Evolutionary conservation across 35 echinoderm and acorn worm genomes (phyloP).

Genomic region (Chiridota heheva): DNA sequence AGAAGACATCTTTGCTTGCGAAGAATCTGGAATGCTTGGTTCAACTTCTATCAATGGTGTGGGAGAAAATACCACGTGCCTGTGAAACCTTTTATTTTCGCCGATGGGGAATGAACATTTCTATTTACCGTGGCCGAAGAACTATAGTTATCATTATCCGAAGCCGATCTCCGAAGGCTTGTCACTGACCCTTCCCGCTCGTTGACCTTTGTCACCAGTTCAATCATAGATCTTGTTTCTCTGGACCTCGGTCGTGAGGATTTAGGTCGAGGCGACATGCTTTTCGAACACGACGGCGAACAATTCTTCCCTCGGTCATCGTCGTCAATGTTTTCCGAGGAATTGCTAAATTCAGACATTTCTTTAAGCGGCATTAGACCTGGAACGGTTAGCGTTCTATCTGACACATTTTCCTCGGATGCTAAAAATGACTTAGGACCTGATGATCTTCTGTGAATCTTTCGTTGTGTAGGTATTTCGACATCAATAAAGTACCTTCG

Average conservation of each 20-base stretch:
- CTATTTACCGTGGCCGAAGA: not conserved
- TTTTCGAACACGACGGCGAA: not conserved
- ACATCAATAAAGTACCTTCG: not conserved
- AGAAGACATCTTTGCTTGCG: not conserved
- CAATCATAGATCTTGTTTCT: conserved; percentile 17
- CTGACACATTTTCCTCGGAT: not conserved
- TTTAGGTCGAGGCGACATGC: not conserved
- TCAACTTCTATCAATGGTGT: not conserved
- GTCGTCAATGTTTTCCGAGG: not conserved
- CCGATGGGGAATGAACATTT: not conserved
- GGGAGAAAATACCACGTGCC: conserved; percentile 7
- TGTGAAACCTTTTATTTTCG: not conserved
- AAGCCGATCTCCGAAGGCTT: conserved; percentile 1
- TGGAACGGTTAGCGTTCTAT: not conserved
- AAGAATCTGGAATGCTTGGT: not conserved
- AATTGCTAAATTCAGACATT: conserved; percentile 13
- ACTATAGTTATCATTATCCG: not conserved
- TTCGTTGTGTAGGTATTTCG: not conserved
- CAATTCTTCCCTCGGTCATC: not conserved
- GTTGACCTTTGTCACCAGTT: conserved; percentile 29
- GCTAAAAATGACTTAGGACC: not conserved
- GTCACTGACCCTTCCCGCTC: conserved; percentile 17
- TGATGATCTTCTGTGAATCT: not conserved
- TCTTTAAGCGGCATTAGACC: not conserved
- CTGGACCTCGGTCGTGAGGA: not conserved